phyloP scores from a whole-genome alignment of 53 echinoderm and acorn worm species.

The Holothuria scabra region DNA sequence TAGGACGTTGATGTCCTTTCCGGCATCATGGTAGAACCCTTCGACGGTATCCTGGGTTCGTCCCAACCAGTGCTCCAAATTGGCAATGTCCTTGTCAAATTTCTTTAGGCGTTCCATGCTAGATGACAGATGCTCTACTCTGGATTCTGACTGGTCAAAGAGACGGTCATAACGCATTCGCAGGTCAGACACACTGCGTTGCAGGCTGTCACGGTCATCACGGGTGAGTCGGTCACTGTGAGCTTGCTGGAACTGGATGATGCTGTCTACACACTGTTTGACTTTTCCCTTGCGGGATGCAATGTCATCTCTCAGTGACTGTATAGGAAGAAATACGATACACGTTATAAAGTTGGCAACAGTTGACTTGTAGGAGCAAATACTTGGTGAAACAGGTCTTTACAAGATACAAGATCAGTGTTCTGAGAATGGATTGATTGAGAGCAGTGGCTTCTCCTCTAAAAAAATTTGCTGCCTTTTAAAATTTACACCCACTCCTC shows the following conservation, averaged over 20 bases:
- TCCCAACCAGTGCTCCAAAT: conserved; percentile 87
- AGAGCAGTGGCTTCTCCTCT: too few species aligned
- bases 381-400: too few species aligned
- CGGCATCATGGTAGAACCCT: conserved; percentile 82
- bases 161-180: conserved; percentile 91
- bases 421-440: too few species aligned
- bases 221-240: conserved; percentile 80
- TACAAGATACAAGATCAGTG: too few species aligned
- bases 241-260: conserved; percentile 76
- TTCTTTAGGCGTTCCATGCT: conserved; percentile 81
- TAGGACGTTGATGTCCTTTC: conserved; percentile 85
- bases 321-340: neutral
- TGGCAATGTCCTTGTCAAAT: conserved; percentile 82
- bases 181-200: conserved; percentile 83
- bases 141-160: conserved; percentile 77
- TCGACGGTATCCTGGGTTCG: conserved; percentile 72
- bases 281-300: conserved; percentile 67
- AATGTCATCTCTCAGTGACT: conserved; percentile 91
- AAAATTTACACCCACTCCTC: too few species aligned
- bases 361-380: too few species aligned
- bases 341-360: neutral
- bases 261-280: conserved; percentile 75
- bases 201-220: conserved; percentile 75
- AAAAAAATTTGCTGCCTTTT: too few species aligned
- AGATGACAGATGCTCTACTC: conserved; percentile 75